These are phyloP conservation scores for Bucco capensis DNA, from an alignment of 2,113 vertebrate species.

Conservation along the genomic window DNA sequence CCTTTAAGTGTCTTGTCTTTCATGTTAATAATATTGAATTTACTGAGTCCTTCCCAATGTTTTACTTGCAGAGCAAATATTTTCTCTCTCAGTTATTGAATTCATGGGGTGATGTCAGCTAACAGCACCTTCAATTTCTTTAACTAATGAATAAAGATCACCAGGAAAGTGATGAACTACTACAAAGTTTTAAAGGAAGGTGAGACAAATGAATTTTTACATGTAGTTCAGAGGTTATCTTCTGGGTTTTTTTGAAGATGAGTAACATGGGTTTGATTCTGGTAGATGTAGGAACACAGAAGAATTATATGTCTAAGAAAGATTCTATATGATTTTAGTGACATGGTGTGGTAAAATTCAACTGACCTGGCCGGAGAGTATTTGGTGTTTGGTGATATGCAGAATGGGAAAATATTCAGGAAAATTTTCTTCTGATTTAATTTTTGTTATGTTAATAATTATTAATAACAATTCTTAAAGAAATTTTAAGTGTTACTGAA, in stretches of 20 bases:
- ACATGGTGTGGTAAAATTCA: neutral
- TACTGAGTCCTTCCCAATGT: conserved; percentile 57
- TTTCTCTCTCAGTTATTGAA: conserved; percentile 62
- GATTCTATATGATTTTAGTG: neutral
- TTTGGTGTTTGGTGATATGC: neutral
- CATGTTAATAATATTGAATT: conserved; percentile 62
- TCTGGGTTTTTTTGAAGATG: neutral
- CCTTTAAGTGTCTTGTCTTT: conserved; percentile 57
- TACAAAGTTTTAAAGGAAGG: neutral
- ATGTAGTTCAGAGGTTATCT: neutral
- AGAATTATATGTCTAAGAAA: neutral
- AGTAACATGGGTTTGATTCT: neutral
- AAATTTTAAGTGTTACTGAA: neutral
- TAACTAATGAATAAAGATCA: conserved; percentile 48
- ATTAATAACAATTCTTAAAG: neutral
- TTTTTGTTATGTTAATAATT: neutral
- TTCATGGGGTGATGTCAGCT: conserved; percentile 36
- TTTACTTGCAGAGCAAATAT: conserved; percentile 65
- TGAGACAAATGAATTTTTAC: neutral
- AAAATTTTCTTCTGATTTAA: neutral
- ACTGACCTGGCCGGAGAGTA: neutral
- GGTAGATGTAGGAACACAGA: neutral
- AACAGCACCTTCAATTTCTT: conserved; percentile 32
- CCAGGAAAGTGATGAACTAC: conserved; percentile 35
- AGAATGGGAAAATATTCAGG: neutral